Base-by-base conservation (phyloP, 1,140 invertebrate genomes). In the Wasmannia auropunctata region DNA sequence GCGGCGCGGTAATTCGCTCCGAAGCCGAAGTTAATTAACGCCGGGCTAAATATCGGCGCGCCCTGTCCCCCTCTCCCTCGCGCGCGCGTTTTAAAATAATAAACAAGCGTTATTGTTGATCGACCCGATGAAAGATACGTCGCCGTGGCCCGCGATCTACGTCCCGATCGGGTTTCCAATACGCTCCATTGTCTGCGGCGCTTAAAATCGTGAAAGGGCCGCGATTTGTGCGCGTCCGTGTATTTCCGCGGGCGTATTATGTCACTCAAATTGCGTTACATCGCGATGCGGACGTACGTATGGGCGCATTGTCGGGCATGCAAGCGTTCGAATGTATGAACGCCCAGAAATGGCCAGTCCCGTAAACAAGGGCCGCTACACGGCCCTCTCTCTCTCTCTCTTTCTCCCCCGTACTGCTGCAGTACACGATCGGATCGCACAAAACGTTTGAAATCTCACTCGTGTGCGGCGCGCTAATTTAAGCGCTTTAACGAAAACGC, bases 191-290 rank as follows among this genome's bases (percentile, higher is more conserved):
- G 22, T 43, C 22, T 0, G 75, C 56, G 6, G n/a, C 31, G 77
- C 14, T 69, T 40, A 31, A 74, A 83, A 58, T 34, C 37, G 37
- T 19, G 31, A 25, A 72, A 46, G 51, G n/a, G 25, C 67, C 5
- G 67, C 51, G 67, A 83, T 83, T 81, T 72, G 54, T 25, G 54
- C 65, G 14, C 79, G 63, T 54, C 49, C 67, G 40, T 67, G 63
- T 31, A 37, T 74, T 83, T 58, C 49, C 79, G 67, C 79, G 51
- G 51, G 37, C 51, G 79, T 74, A 74, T 74, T 83, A 83, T 58
- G 79, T 58, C 67, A 74, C 60, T 83, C 79, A 74, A 83, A 83
- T 83, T 83, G 51, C 51, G 67, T 83, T 72, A 83, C 67, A 83
- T 83, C 65, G 79, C 67, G 51, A 72, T 58, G 79, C 79, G 40